phyloP scores from a whole-genome alignment of 1,140 invertebrate genomes.

The Tenebrio molitor region DNA sequence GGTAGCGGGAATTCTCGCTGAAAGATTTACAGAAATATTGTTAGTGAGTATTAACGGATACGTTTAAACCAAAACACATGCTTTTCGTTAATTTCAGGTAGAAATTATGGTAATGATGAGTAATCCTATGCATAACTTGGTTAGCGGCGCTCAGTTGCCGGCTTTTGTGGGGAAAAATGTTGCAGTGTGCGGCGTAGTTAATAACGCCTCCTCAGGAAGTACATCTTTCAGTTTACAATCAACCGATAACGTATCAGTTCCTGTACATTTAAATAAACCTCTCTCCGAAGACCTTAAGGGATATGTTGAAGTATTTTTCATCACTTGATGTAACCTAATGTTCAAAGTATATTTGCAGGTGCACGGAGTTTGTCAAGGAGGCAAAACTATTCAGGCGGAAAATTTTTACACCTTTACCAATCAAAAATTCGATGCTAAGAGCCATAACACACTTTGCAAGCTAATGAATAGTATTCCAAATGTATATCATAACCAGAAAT shows the following conservation, averaged over 20 bases:
- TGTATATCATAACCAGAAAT: slow-evolving; percentile 19
- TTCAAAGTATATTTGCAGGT: slow-evolving; percentile 41
- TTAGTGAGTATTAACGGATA: too few relatives aligned
- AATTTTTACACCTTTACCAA: slow-evolving; percentile 47
- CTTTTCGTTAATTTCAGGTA: too few relatives aligned
- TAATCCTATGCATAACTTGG: neutral
- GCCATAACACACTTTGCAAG: slow-evolving; percentile 40
- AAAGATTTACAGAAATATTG: too few relatives aligned
- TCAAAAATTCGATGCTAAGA: slow-evolving; percentile 45
- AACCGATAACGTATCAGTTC: slow-evolving; percentile 40
- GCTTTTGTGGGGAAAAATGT: slow-evolving; percentile 45
- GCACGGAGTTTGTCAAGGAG: slow-evolving; percentile 31
- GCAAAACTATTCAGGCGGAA: slow-evolving; percentile 41
- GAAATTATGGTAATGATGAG: slow-evolving; percentile 5
- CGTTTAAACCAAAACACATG: too few relatives aligned
- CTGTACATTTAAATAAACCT: slow-evolving; percentile 40
- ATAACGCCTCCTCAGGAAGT: neutral
- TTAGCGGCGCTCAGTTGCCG: slow-evolving; percentile 46
- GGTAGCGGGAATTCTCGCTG: too few relatives aligned
- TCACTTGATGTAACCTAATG: too few relatives aligned
- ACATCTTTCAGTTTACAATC: slow-evolving; percentile 41
- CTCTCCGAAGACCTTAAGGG: slow-evolving; percentile 23
- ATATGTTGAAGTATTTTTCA: slow-evolving; percentile 46
- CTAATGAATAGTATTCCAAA: slow-evolving; percentile 48
- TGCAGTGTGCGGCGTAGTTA: slow-evolving; percentile 40